A percentile compares a stretch with the other conserved stretches of the same genome.
Evolutionary conservation across 1,140 invertebrate genomes (phyloP).

Genomic region (Drosophila orosa): DNA sequence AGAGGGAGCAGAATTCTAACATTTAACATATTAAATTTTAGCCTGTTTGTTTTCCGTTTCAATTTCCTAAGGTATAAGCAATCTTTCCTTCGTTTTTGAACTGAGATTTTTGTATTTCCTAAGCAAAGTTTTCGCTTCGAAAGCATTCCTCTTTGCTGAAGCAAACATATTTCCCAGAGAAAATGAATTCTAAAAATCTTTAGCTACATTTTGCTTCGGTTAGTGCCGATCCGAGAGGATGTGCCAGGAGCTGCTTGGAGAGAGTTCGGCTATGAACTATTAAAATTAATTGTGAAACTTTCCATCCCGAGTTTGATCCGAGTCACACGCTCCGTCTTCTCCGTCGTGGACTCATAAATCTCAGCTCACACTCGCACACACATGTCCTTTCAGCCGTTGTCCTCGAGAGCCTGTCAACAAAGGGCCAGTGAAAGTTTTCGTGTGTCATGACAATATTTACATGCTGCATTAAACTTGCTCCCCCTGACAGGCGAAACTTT

Average conservation of each 20-base stretch:
- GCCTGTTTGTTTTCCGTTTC: not conserved
- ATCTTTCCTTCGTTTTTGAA: not conserved
- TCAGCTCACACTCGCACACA: constrained; percentile 29
- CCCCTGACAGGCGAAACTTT: constrained; percentile 40
- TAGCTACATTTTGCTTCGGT: not conserved
- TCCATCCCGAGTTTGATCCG: constrained; percentile 39
- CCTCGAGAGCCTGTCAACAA: constrained; percentile 65
- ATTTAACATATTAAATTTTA: not conserved
- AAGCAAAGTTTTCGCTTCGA: not conserved
- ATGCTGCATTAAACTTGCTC: constrained; percentile 80
- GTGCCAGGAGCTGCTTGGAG: constrained; percentile 1
- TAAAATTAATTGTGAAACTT: constrained; percentile 78
- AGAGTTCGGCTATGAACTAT: constrained; percentile 53
- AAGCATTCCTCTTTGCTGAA: not conserved
- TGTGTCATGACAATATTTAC: constrained; percentile 79
- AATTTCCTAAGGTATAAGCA: not conserved
- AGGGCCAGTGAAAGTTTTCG: constrained; percentile 73
- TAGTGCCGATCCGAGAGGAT: constrained; percentile 1
- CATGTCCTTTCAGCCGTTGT: constrained; percentile 22
- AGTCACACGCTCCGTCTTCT: constrained; percentile 53
- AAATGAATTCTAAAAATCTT: not conserved
- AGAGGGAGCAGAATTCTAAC: not conserved
- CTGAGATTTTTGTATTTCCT: not conserved
- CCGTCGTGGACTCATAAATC: constrained; percentile 48
- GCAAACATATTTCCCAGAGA: not conserved